These are phyloP conservation scores for Cairina moschata DNA, from an alignment of 2,113 vertebrate genomes.

Conservation along the genomic window DNA sequence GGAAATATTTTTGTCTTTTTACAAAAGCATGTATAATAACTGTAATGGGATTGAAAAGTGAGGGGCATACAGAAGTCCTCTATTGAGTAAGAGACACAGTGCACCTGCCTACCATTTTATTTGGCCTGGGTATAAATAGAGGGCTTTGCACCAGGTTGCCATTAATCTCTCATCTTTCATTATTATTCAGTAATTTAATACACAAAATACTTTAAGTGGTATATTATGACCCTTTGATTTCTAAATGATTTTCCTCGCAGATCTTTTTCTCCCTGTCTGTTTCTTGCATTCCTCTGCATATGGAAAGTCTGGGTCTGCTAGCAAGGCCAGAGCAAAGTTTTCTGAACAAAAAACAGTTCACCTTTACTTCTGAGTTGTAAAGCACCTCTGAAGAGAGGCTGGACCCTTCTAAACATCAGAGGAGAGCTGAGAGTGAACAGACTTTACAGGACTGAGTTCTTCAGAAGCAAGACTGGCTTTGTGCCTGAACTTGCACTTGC, in stretches of 20 bases:
- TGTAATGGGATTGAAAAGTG: not conserved
- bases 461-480: constrained; percentile 1
- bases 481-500: not conserved
- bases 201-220: constrained; percentile 38
- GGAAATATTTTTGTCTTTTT: constrained; percentile 30
- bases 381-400: not conserved
- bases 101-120: constrained; percentile 45
- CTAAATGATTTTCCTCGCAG: constrained; percentile 5
- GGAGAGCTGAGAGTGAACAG: not conserved
- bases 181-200: constrained; percentile 49
- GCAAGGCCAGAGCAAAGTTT: not conserved
- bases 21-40: constrained; percentile 17
- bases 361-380: not conserved
- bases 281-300: not conserved
- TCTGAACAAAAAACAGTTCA: not conserved
- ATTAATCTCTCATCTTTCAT: constrained; percentile 60
- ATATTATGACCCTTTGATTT: constrained; percentile 58
- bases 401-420: not conserved
- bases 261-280: not conserved
- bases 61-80: not conserved
- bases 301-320: not conserved
- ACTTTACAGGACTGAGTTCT: not conserved
- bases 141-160: constrained; percentile 18
- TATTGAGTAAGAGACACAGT: not conserved
- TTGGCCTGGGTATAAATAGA: constrained; percentile 50